A percentile compares a stretch with the other conserved stretches of the same genome.
These are phyloP conservation scores for Tychaedon coryphoeus DNA, from an alignment of 2,113 vertebrate species.

Conservation along the genomic window DNA sequence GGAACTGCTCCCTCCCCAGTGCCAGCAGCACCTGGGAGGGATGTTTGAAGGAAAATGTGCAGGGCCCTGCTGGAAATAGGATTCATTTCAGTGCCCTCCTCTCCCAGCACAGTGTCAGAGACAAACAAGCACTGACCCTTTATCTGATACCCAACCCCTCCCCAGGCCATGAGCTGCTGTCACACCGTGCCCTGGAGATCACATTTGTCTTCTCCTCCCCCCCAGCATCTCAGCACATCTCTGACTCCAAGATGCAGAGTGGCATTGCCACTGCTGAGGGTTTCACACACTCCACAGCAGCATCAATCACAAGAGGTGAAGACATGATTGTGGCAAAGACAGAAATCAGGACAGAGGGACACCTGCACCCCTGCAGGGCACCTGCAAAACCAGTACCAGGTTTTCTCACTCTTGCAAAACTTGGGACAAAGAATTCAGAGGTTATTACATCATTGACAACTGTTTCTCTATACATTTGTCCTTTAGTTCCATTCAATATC, in stretches of 20 bases:
- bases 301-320: background rate
- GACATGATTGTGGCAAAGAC: background rate
- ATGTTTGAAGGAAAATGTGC: fast-evolving
- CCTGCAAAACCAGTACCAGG: background rate
- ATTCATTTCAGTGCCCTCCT: background rate
- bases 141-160: background rate
- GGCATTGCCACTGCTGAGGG: background rate
- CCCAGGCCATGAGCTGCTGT: background rate
- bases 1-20: fast-evolving
- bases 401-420: background rate
- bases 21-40: background rate
- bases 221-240: background rate
- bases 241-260: fast-evolving
- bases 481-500: background rate
- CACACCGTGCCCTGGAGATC: background rate
- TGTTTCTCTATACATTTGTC: background rate
- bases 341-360: fast-evolving
- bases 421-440: background rate
- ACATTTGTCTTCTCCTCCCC: background rate
- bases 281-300: background rate
- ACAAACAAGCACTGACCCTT: background rate
- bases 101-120: background rate
- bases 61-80: fast-evolving
- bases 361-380: background rate
- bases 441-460: background rate